Percentiles rank a stretch among this genome's conserved stretches.
Evolutionary conservation across 2,888 invertebrate species (phyloP).

Genomic region (Caenorhabditis panamensis): DNA sequence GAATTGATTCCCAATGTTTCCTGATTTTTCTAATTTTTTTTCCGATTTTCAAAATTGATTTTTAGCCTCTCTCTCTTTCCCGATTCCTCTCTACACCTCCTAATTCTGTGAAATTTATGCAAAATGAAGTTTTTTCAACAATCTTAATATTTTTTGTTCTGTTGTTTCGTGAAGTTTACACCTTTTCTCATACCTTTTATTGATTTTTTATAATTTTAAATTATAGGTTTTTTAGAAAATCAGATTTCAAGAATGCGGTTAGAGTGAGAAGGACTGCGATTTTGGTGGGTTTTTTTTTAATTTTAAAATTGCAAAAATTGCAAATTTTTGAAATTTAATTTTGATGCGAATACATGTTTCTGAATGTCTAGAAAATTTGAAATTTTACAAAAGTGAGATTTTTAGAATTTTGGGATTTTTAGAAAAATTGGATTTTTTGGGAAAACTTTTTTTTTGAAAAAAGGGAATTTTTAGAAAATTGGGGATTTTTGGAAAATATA

Average conservation of each 20-base stretch:
- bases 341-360: neutral
- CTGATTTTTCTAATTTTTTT: too few relatives aligned
- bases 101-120: too few relatives aligned
- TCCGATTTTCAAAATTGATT: too few relatives aligned
- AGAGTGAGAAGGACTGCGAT: constrained; percentile 23
- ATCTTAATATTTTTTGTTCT: neutral
- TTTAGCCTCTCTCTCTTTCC: too few relatives aligned
- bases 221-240: constrained; percentile 7
- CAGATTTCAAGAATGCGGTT: constrained; percentile 28
- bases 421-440: neutral
- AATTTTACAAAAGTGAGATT: neutral
- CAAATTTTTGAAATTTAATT: neutral
- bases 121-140: neutral
- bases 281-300: constrained; percentile 27
- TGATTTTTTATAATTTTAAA: neutral
- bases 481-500: too few relatives aligned
- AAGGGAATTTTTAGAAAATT: too few relatives aligned
- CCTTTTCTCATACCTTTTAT: neutral
- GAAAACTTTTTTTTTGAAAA: too few relatives aligned
- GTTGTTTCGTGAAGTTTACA: neutral
- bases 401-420: neutral
- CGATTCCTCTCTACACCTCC: too few relatives aligned
- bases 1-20: too few relatives aligned
- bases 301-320: too few relatives aligned
- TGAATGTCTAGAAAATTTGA: neutral